Evolutionary conservation across 2,888 invertebrate genomes (phyloP).

Genomic region (Corbicula japonica): DNA sequence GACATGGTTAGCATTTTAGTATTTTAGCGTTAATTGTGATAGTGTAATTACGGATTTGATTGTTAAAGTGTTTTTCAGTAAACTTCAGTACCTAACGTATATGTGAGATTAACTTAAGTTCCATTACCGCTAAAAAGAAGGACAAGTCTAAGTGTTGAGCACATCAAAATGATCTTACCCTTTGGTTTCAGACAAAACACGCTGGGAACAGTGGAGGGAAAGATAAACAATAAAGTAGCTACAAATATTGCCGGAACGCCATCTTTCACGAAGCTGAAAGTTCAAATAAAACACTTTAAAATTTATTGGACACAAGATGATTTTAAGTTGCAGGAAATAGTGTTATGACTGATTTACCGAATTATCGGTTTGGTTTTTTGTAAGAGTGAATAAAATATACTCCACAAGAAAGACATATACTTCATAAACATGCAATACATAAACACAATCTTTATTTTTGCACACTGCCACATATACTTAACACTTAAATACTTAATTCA

Average conservation of each 20-base stretch:
- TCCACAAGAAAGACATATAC: not conserved
- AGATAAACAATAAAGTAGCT: conserved; percentile 93
- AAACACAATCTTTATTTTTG: not conserved
- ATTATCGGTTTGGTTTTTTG: not conserved
- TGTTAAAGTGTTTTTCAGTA: not conserved
- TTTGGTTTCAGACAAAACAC: conserved; percentile 58
- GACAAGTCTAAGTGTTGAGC: too few relatives aligned
- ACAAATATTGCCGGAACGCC: conserved; percentile 91
- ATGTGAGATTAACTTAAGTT: too few relatives aligned
- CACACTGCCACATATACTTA: too few relatives aligned
- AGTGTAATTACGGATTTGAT: not conserved
- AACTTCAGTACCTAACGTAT: not conserved
- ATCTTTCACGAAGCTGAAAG: conserved; percentile 85
- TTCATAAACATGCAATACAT: not conserved
- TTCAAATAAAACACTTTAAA: not conserved
- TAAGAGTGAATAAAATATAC: not conserved
- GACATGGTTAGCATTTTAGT: not conserved
- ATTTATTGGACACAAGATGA: not conserved
- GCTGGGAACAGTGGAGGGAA: conserved; percentile 91
- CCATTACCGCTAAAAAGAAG: too few relatives aligned
- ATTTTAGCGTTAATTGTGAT: not conserved
- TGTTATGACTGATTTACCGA: not conserved
- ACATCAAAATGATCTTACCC: conserved; percentile 21
- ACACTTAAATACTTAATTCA: too few relatives aligned
- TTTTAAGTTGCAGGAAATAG: not conserved